Base-by-base conservation (phyloP, 1,140 invertebrate species). In the Meloidogyne floridensis region DNA sequence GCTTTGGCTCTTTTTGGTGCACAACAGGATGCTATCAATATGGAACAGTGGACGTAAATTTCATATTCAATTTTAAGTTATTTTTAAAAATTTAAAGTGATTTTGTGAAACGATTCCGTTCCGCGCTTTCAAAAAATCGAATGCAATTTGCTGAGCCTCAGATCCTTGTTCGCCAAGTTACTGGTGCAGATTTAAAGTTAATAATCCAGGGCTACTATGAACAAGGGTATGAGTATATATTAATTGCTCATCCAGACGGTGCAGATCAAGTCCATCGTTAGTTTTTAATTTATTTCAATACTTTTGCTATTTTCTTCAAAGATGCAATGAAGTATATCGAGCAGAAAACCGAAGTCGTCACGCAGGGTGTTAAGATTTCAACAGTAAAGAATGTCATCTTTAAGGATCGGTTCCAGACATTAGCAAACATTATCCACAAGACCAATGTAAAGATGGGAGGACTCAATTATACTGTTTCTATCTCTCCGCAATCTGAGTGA, bases 371-470 rank as follows among this genome's bases (percentile, higher is more conserved):
- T 7, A 82, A 75, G 69, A 65, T 87, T 5, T 59, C 65, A 42
- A 86, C 75, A 11, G 73, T 85, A 6, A n/a, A 51, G 5, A 65
- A 81, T 53, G 51, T 82, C 8, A 15, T 85, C 0, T 10, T 13
- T 10, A 87, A 79, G 54, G 15, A 56, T 70, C 56, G 83, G 10
- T 7, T 43, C 5, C 32, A 70, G 6, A 86, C 84, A 6, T 13
- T 87, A 42, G 82, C 87, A 59, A 86, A 86, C 69, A 81, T 86
- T 59, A 74, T 87, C 8, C 81, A 86, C 77, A 86, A 86, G 74
- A 80, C 83, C 2, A 86, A 80, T 65, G 59, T 84, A 4, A 77
- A 84, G 69, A 51, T 85, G 32, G 82, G 82, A 5, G 82, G 82
- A 1, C 77, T 80, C 42, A 82, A 82, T 75, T 82, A 81, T 69